These are phyloP conservation scores for Auanema freiburgensis DNA, from an alignment of 2,888 invertebrate species.

Conservation along the genomic window DNA sequence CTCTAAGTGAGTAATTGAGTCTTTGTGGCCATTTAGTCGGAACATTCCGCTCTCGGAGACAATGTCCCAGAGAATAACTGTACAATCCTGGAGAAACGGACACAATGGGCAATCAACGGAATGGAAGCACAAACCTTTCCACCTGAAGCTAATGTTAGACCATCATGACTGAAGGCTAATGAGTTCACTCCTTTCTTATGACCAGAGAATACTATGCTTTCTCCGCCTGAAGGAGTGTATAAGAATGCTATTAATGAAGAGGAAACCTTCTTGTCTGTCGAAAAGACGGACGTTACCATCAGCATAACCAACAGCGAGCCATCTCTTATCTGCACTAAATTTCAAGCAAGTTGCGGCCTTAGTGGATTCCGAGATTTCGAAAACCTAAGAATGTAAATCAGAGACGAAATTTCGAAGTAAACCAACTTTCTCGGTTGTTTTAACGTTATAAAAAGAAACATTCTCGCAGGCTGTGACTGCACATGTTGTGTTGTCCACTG, in stretches of 20 bases:
- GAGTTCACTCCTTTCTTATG: constrained; percentile 83
- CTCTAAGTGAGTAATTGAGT: constrained; percentile 76
- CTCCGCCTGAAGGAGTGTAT: constrained; percentile 67
- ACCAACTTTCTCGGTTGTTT: constrained; percentile 78
- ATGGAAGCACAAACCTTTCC: constrained; percentile 72
- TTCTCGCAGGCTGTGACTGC: constrained; percentile 92
- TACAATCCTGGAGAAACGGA: constrained; percentile 75
- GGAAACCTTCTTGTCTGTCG: constrained; percentile 30
- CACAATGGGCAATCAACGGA: neutral
- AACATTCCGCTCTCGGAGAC: constrained; percentile 87
- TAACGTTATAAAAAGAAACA: constrained; percentile 89
- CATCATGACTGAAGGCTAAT: constrained; percentile 80
- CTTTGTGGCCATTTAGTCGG: constrained; percentile 88
- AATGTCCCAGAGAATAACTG: constrained; percentile 90
- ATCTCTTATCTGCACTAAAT: constrained; percentile 77
- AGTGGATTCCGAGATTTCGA: constrained; percentile 64
- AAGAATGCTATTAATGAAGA: constrained; percentile 64
- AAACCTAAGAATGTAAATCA: constrained; percentile 26
- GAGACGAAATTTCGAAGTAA: neutral
- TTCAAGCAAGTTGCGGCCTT: constrained; percentile 79
- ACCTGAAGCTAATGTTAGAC: constrained; percentile 85
- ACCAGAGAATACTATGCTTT: constrained; percentile 76
- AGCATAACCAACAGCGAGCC: constrained; percentile 86
- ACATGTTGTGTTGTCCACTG: constrained; percentile 78
- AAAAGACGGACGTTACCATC: constrained; percentile 74